phyloP scores from a whole-genome alignment of 2,888 invertebrate genomes.

The Apotomis turbidana region DNA sequence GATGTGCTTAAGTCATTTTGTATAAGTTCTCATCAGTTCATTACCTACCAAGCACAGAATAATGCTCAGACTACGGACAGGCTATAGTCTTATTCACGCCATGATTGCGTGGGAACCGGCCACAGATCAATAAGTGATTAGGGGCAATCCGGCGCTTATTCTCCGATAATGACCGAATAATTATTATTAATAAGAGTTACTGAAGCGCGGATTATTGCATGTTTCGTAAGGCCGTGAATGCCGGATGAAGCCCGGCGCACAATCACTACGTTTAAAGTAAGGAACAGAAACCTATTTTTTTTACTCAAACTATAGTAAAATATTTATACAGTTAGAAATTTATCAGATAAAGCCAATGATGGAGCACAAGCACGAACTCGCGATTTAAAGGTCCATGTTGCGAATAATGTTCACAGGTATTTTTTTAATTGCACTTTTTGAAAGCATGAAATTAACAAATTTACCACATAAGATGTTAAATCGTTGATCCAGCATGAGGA shows the following conservation, averaged over 20 bases:
- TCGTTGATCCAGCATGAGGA: too few relatives aligned
- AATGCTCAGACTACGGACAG: slow-evolving; percentile 15
- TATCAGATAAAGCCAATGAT: too few relatives aligned
- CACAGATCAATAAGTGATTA: slow-evolving; percentile 40
- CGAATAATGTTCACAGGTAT: too few relatives aligned
- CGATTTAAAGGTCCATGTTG: too few relatives aligned
- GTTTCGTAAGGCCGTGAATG: slow-evolving; percentile 31
- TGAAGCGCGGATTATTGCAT: slow-evolving; percentile 37
- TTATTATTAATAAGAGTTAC: slow-evolving; percentile 41
- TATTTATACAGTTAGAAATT: too few relatives aligned
- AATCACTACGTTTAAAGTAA: background rate
- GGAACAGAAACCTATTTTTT: too few relatives aligned
- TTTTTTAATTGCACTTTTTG: too few relatives aligned
- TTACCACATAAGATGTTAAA: too few relatives aligned
- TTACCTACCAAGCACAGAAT: background rate
- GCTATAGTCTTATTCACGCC: slow-evolving; percentile 15
- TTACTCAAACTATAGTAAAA: too few relatives aligned
- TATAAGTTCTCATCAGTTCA: background rate
- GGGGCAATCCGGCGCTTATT: slow-evolving; percentile 37
- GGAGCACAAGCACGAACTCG: too few relatives aligned
- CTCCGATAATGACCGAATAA: slow-evolving; percentile 38
- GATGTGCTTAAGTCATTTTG: too few relatives aligned
- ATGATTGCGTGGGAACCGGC: slow-evolving; percentile 36
- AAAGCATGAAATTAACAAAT: too few relatives aligned
- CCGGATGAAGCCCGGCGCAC: slow-evolving; percentile 5